A percentile compares a stretch with the other conserved stretches of the same genome.
Conservation (phyloP, 2,113 vertebrate species). For the Nycticorax nycticorax region DNA sequence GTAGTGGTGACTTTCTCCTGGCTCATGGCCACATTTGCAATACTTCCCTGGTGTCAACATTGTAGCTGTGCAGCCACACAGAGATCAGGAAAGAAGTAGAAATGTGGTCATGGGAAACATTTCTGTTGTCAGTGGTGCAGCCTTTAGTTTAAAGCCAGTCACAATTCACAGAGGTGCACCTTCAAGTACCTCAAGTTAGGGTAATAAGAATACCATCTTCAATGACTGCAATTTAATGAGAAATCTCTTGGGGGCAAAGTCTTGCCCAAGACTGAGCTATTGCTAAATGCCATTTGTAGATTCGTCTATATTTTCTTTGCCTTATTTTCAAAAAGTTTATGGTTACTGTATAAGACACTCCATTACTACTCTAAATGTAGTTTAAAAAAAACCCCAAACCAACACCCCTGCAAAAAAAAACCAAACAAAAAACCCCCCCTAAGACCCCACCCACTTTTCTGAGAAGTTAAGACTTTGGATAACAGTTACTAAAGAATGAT, state of each 20-base stretch:
- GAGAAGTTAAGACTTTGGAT: not conserved
- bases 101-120: not conserved
- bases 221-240: not conserved
- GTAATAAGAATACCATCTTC: not conserved
- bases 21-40: not conserved
- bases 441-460: not conserved
- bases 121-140: not conserved
- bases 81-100: not conserved
- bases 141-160: not conserved
- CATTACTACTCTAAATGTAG: not conserved
- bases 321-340: not conserved
- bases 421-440: not conserved
- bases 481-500: not conserved
- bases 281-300: not conserved
- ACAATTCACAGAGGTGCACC: not conserved
- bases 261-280: not conserved
- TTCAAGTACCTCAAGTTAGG: not conserved
- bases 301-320: not conserved
- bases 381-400: not conserved
- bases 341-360: not conserved
- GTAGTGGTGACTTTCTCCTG: not conserved
- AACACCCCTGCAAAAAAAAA: too few species aligned
- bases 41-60: fast-evolving
- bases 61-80: not conserved
- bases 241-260: not conserved